These are phyloP conservation scores for Diprion similis DNA, from an alignment of 1,140 invertebrate species.

Conservation along the genomic window DNA sequence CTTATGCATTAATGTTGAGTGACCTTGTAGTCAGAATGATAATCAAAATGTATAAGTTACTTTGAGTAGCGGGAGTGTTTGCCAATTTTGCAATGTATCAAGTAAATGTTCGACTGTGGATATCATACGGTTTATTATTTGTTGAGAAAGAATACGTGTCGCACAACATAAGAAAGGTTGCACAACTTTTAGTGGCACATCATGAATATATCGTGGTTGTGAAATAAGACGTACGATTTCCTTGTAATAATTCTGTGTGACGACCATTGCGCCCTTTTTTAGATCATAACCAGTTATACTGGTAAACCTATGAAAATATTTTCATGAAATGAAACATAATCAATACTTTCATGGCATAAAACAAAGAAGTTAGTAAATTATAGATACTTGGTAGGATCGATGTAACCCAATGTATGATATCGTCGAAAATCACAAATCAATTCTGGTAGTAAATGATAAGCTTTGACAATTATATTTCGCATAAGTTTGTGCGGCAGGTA, in stretches of 20 bases:
- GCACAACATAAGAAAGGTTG: constrained; percentile 46
- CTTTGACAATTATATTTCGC: constrained; percentile 65
- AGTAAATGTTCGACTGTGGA: constrained; percentile 63
- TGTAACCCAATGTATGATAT: constrained; percentile 51
- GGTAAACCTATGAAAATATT: constrained; percentile 47
- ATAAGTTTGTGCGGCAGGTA: constrained; percentile 70
- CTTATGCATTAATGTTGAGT: no score
- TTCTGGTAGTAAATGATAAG: constrained; percentile 62
- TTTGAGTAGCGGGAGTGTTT: constrained; percentile 61
- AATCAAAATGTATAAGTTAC: constrained; percentile 25
- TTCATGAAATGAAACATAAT: no score
- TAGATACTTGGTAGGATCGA: constrained; percentile 42
- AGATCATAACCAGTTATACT: constrained; percentile 51
- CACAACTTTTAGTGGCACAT: constrained; percentile 33
- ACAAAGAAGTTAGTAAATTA: no score
- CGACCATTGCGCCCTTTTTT: constrained; percentile 48
- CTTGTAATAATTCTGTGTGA: constrained; percentile 55
- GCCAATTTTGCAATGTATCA: constrained; percentile 50
- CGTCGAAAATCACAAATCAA: constrained; percentile 63
- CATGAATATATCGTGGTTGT: constrained; percentile 46
- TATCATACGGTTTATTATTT: constrained; percentile 61
- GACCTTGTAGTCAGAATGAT: background rate
- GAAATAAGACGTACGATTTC: constrained; percentile 51
- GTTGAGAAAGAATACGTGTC: constrained; percentile 59
- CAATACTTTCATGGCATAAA: no score